These are phyloP conservation scores for Melieria picta DNA, from an alignment of 2,888 invertebrate genomes.

Conservation along the genomic window DNA sequence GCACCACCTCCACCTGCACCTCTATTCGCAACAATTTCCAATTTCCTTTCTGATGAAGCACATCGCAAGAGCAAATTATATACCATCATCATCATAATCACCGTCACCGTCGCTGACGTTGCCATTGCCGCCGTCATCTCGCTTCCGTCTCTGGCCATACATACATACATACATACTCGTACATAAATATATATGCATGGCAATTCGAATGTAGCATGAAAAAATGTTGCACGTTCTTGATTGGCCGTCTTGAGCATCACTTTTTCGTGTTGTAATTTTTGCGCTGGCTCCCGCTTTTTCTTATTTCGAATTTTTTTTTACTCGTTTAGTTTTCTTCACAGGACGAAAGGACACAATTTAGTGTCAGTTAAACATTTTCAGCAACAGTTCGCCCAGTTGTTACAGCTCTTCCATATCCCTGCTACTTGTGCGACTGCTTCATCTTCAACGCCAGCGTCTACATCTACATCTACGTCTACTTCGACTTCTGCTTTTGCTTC, in stretches of 20 bases:
- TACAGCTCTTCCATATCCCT: too few relatives aligned
- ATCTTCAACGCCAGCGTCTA: too few relatives aligned
- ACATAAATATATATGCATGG: neutral
- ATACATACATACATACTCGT: neutral
- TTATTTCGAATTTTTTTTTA: slow-evolving; percentile 21
- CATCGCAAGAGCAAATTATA: slow-evolving; percentile 64
- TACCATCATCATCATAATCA: slow-evolving; percentile 42
- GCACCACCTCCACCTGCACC: slow-evolving; percentile 13
- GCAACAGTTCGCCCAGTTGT: slow-evolving; percentile 10
- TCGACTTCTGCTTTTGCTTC: slow-evolving; percentile 18
- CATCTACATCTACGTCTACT: neutral
- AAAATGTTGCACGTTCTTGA: slow-evolving; percentile 56
- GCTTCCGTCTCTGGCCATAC: neutral
- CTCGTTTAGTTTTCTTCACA: slow-evolving; percentile 30
- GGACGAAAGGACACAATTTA: slow-evolving; percentile 48
- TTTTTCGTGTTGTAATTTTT: slow-evolving; percentile 21
- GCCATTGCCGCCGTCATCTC: neutral
- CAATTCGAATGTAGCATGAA: slow-evolving; percentile 5
- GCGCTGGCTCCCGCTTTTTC: slow-evolving; percentile 24
- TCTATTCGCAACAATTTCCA: slow-evolving; percentile 59
- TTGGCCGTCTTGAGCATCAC: slow-evolving; percentile 55
- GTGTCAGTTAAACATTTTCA: slow-evolving; percentile 29
- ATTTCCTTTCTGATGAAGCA: slow-evolving; percentile 65
- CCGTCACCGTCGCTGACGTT: slow-evolving; percentile 10
- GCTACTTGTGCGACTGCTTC: neutral